phyloP scores from a whole-genome alignment of 2,797 vertebrate species.

The Smutsia temminckii region DNA sequence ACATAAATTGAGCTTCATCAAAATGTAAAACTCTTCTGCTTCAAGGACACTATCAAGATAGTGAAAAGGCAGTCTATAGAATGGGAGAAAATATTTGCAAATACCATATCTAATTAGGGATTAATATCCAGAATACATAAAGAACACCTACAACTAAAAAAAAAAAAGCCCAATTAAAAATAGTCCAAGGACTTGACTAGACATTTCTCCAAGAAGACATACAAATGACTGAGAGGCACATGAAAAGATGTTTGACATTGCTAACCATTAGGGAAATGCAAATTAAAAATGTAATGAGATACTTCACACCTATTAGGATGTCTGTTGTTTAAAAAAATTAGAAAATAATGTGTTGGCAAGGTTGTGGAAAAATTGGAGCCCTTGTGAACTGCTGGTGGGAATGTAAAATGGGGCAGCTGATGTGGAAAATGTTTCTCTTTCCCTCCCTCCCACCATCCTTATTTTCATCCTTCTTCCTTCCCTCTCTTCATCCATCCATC shows the following conservation, averaged over 20 bases:
- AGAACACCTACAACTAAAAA: neutral
- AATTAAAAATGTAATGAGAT: neutral
- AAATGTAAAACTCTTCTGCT: neutral
- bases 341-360: neutral
- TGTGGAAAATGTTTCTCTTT: neutral
- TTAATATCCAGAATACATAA: neutral
- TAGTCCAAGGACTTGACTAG: neutral
- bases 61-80: neutral
- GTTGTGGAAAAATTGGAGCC: neutral
- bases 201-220: neutral
- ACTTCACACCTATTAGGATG: neutral
- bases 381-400: neutral
- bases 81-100: neutral
- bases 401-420: neutral
- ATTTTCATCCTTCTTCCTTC: neutral
- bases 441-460: neutral
- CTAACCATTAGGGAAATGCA: neutral
- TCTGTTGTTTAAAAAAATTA: neutral
- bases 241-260: neutral
- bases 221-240: neutral
- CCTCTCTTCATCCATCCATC: neutral
- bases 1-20: neutral
- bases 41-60: neutral
- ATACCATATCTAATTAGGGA: neutral
- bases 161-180: neutral